Evolutionary conservation across 2,888 invertebrate species (phyloP), one percentile per base, ranked within the genome.

Genomic region (Dorcus hopei): DNA sequence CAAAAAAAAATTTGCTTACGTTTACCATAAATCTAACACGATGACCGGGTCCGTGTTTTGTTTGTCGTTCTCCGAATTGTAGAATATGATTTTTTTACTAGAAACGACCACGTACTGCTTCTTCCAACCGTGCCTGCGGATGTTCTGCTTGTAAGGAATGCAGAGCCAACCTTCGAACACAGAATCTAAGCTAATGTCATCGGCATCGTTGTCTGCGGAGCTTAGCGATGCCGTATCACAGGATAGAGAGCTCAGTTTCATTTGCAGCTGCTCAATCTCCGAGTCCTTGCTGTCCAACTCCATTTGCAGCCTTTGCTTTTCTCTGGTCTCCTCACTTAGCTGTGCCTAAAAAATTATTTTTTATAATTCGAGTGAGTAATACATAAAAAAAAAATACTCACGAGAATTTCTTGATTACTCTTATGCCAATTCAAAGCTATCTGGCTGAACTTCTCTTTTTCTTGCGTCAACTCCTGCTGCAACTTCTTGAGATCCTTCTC

Each of bases 91-190:
- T 81, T 97, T 97, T 78, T 91, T 90, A 61, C 95, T 96, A 49
- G 96, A 95, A 49, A 97, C 97, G 47, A 97, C 96, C 47, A 97
- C 96, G 77, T 93, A 97, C 78, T 97, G 96, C 74, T 93, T 93
- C 80, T 91, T 93, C 97, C 97, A 98, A 51, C 97, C 97, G 78
- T 96, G 95, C 61, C 95, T 85, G 65, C 93, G 87, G 67, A 96
- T 95, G 78, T 97, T 97, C 79, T 95, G 95, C 74, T 95, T 95
- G 76, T 91, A 93, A 54, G 97, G 97, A 70, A 97, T 89, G 53
- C 94, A 93, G 60, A 98, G 85, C 95, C 96, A 97, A 57, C 97
- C 97, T 79, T 97, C 97, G 70, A 97, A 87, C 66, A 90, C 87
- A 69, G 87, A 86, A 73, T 91, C 91, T 67, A 85, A 81, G 71